phyloP scores from a whole-genome alignment of 2,888 invertebrate genomes.

The Drosophila neonasuta region DNA sequence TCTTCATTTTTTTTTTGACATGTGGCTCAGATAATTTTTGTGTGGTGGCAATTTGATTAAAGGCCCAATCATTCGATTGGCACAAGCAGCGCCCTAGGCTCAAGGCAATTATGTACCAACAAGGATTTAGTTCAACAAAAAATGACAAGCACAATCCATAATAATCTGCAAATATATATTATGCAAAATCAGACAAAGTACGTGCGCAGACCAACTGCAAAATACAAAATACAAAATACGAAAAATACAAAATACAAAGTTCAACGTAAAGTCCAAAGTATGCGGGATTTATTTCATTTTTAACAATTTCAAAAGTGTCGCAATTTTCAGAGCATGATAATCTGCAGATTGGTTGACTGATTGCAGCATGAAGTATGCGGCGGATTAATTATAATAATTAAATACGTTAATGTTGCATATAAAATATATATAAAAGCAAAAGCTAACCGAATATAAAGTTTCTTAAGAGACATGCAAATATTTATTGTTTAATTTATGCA shows the following conservation, averaged over 20 bases:
- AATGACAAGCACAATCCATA: conserved; percentile 38
- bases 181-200: conserved; percentile 18
- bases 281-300: conserved; percentile 11
- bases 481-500: too few relatives aligned
- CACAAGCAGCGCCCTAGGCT: conserved; percentile 26
- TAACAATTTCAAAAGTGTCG: background rate
- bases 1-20: conserved; percentile 41
- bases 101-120: conserved; percentile 44
- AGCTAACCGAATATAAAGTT: too few relatives aligned
- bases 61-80: conserved; percentile 45
- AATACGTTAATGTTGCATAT: background rate
- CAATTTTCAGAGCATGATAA: background rate
- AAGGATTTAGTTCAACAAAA: conserved; percentile 32
- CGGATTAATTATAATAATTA: background rate
- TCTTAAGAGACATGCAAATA: too few relatives aligned
- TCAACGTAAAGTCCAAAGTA: background rate
- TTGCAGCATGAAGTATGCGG: background rate
- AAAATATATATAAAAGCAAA: too few relatives aligned
- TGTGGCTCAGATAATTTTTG: conserved; percentile 58
- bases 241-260: conserved; percentile 4
- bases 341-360: background rate
- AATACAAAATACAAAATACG: background rate
- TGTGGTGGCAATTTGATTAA: conserved; percentile 61
- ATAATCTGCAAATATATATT: conserved; percentile 22
- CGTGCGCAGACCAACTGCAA: conserved; percentile 5